phyloP scores from a whole-genome alignment of 2,797 vertebrate species.

The Chelon auratus region DNA sequence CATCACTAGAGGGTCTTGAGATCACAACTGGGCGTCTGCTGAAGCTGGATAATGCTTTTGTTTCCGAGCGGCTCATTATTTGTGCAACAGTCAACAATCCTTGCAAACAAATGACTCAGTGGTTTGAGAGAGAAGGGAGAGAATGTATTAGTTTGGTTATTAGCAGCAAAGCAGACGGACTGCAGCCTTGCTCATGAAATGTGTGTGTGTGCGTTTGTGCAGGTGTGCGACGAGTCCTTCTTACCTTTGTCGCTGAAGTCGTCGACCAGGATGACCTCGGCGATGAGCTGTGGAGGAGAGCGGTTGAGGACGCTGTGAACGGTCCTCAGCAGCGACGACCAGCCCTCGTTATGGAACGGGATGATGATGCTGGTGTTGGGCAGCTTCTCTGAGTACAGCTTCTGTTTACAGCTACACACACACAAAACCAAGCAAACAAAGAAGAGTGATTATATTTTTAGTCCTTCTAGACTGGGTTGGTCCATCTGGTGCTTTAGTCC shows the following conservation, averaged over 20 bases:
- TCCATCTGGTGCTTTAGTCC: too few species aligned
- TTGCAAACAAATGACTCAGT: slow-evolving; percentile 38
- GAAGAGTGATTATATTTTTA: too few species aligned
- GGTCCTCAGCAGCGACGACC: slow-evolving; percentile 96
- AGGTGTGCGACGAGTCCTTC: neutral
- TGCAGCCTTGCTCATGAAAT: slow-evolving; percentile 1
- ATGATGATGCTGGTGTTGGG: slow-evolving; percentile 97
- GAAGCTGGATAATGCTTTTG: slow-evolving; percentile 12
- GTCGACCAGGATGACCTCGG: slow-evolving; percentile 95
- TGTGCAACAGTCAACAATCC: slow-evolving; percentile 39
- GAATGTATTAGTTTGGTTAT: slow-evolving; percentile 3
- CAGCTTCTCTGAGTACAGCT: slow-evolving; percentile 90
- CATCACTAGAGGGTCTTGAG: neutral
- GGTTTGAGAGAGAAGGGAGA: neutral
- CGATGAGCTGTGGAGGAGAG: slow-evolving; percentile 91
- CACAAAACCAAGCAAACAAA: neutral
- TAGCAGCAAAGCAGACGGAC: neutral
- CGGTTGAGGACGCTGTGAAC: slow-evolving; percentile 96
- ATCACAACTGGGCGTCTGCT: slow-evolving; percentile 22
- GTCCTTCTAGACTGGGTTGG: too few species aligned
- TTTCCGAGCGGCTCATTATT: slow-evolving; percentile 43
- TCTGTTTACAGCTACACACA: slow-evolving; percentile 89
- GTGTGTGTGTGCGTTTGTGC: neutral
- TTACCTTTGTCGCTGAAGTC: slow-evolving; percentile 98
- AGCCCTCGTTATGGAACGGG: slow-evolving; percentile 98